Evolutionary conservation across 2,113 vertebrate genomes (phyloP).

Genomic region (Budorcas taxicolor): DNA sequence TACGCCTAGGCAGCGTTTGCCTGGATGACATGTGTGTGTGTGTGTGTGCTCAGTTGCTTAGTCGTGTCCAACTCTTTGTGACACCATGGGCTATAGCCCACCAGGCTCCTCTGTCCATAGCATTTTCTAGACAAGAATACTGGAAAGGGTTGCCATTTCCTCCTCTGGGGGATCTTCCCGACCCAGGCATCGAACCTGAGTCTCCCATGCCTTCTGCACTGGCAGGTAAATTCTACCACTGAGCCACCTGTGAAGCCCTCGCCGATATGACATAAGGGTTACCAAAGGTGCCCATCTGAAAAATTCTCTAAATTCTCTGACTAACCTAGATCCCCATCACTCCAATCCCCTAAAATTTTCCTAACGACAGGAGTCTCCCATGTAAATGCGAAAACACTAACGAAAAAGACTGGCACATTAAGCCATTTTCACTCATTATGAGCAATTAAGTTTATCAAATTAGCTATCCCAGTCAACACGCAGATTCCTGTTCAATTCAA

Average conservation of each 20-base stretch:
- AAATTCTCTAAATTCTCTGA: background rate
- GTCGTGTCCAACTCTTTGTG: background rate
- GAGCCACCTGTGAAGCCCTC: background rate
- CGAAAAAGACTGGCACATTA: background rate
- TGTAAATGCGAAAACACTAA: background rate
- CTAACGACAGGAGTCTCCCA: background rate
- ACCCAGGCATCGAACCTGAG: background rate
- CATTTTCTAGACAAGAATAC: background rate
- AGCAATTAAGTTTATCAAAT: conserved; percentile 1
- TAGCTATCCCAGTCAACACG: background rate
- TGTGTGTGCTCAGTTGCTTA: background rate
- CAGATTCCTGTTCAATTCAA: background rate
- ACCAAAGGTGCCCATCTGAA: background rate
- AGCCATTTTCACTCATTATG: background rate
- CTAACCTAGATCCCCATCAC: too few species aligned
- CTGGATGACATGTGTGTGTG: background rate
- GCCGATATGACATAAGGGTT: background rate
- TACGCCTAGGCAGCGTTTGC: background rate
- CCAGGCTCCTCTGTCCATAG: background rate
- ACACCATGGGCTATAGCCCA: background rate
- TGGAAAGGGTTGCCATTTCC: background rate
- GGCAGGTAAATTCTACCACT: background rate
- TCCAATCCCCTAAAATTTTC: background rate
- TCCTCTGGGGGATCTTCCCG: background rate
- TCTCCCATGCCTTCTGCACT: background rate